Conservation (phyloP, 2,888 invertebrate genomes). For the Leptinotarsa rubiginosa region DNA sequence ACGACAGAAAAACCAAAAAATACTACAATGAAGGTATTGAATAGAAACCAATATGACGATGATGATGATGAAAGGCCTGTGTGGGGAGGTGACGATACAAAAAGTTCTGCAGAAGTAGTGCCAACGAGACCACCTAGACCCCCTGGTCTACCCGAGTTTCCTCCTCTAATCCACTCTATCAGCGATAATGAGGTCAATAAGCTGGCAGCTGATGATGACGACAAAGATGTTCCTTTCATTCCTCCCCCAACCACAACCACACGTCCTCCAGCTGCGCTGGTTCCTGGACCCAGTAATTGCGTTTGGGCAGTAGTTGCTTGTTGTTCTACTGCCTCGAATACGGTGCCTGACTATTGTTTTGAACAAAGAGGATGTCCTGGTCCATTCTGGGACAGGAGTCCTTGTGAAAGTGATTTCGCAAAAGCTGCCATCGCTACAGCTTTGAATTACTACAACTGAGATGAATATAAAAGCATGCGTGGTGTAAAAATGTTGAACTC, state of each 20-base stretch:
- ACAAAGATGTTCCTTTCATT: not conserved
- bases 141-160: slow-evolving; percentile 34
- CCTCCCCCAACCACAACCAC: not conserved
- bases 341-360: slow-evolving; percentile 74
- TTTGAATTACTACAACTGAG: slow-evolving; percentile 58
- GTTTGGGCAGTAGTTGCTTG: slow-evolving; percentile 83
- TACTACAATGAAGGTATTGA: slow-evolving; percentile 31
- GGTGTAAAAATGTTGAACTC: not conserved
- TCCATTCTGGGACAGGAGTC: slow-evolving; percentile 78
- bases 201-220: slow-evolving; percentile 30
- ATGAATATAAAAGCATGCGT: not conserved
- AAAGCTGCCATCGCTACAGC: slow-evolving; percentile 71
- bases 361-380: slow-evolving; percentile 79
- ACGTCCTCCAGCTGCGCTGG: too few relatives aligned
- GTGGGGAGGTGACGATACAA: slow-evolving; percentile 54
- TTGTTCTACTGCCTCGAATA: slow-evolving; percentile 70
- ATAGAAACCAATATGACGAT: slow-evolving; percentile 43
- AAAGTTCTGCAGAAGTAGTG: not conserved
- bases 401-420: slow-evolving; percentile 75
- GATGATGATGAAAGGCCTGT: slow-evolving; percentile 57
- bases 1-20: slow-evolving; percentile 29
- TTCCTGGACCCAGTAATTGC: slow-evolving; percentile 65
- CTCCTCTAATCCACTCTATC: slow-evolving; percentile 52
- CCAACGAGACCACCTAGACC: slow-evolving; percentile 43
- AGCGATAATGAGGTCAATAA: slow-evolving; percentile 24